Base-by-base conservation (phyloP, 30 jellyfish, hydroid and myxozoan species). In the Haliclystus octoradiatus region DNA sequence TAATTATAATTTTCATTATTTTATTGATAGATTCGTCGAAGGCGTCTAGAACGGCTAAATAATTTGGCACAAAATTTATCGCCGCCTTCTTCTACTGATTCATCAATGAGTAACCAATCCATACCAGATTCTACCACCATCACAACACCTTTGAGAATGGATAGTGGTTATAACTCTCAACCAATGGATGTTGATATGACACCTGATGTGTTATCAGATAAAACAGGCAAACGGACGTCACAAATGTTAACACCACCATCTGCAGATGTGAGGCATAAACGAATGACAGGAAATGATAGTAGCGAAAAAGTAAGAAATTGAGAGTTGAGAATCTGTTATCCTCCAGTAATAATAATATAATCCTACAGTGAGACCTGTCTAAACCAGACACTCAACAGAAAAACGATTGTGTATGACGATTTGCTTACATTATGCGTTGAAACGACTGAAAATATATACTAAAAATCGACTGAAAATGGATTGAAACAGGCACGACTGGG, bases 161-260 rank as follows among this genome's bases (percentile, higher is more conserved):
- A 83, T 33, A 83, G 95, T 65, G 95, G 95, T 57, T 32, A 50
- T 50, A 82, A 78, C 23, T 65, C 96, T 12, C 96, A 85, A 40
- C 74, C 96, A 9, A 79, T 85, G 91, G 96, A 79, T 23, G 69
- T 79, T 26, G 88, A 82, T 50, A 64, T 35, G 62, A 19, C 80
- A 15, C 76, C 78, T 7, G 57, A 5, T 31, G 23, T 34, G 5
- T 90, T 75, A 9, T 40, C 27, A 33, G 84, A 70, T n/a, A 83
- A 71, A 32, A 75, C 73, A 12, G 85, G 68, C 25, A 77, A 78
- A 50, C 61, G 87, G 49, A 62, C 94, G 46, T 81, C 91, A 3
- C 82, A 69, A 32, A 51, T 69, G 25, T 70, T 80, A 68, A 50
- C 60, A 27, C 71, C 96, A 33, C 93, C 96, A 13, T 92, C 96